Evolutionary conservation across 1,140 invertebrate genomes (phyloP), one percentile per base, ranked within the genome.

Genomic region (Contarinia nasturtii): DNA sequence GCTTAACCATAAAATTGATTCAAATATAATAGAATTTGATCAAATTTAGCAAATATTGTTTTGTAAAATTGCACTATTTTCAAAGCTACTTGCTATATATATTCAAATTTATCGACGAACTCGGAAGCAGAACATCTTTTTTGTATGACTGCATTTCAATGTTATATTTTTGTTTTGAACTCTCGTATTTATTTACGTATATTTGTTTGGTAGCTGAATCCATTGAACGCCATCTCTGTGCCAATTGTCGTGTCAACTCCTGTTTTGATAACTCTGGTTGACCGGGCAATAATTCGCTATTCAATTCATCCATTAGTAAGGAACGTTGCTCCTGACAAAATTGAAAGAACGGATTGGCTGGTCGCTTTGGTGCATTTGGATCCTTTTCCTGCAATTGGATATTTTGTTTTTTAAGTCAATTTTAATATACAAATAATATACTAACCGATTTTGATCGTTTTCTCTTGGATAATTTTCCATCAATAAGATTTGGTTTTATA

Each of bases 261-360:
- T 81, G 79, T 61, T 82, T 82, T 8, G 74, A 73, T 1, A 77
- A 76, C 56, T 82, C 79, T 17, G 72, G 67, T 55, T 75, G 70
- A 34, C 79, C 78, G 45, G 74, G 71, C 51, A 72, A 69, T 19
- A 71, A 64, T 38, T 38, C 36, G 12, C 36, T 38, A 12, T 38
- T 57, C 53, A 74, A 60, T 55, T 79, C 69, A 55, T 79, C 78
- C 66, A 81, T 74, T n/a, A 82, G 69, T 21, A 80, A 61, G 33
- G 67, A 78, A 51, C 80, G 67, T 60, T 83, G 79, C 55, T 83
- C 80, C 64, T 83, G 79, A 54, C 80, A 82, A 62, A 82, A 84
- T 64, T 82, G 79, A 52, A 84, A 82, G 60, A 83, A 83, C 45
- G 80, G 79, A 73, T 83, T 83, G 33, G 78, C 80, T 1, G 80